Conservation (phyloP, 2,797 vertebrate species). For the Leptoclinus maculatus region DNA sequence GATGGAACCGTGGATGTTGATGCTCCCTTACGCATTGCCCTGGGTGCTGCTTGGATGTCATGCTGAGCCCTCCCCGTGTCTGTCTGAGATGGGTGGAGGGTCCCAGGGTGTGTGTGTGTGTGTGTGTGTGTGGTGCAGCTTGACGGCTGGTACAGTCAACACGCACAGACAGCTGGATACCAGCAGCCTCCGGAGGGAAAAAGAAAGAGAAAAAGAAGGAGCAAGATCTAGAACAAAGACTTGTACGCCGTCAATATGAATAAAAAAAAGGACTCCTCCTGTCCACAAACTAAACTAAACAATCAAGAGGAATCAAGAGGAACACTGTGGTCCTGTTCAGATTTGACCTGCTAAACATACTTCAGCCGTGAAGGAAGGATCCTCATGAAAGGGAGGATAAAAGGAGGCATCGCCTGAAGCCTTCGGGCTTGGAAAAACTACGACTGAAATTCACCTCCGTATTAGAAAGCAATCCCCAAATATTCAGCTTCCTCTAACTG, state of each 20-base stretch:
- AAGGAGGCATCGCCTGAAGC: slow-evolving; percentile 6
- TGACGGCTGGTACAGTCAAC: slow-evolving; percentile 79
- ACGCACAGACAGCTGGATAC: slow-evolving; percentile 76
- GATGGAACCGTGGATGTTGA: slow-evolving; percentile 47
- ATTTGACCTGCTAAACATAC: slow-evolving; percentile 21
- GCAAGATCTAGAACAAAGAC: slow-evolving; percentile 56
- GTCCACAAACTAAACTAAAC: slow-evolving; percentile 20
- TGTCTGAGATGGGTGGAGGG: slow-evolving; percentile 62
- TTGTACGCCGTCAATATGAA: slow-evolving; percentile 31
- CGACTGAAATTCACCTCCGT: not conserved
- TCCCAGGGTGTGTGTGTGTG: slow-evolving; percentile 23
- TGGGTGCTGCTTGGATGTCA: slow-evolving; percentile 73
- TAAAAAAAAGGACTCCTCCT: slow-evolving; percentile 1
- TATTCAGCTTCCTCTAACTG: slow-evolving; percentile 14
- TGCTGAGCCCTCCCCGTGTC: slow-evolving; percentile 63
- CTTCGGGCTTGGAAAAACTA: slow-evolving; percentile 19
- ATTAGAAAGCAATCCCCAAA: slow-evolving; percentile 32
- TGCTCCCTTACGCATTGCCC: slow-evolving; percentile 57
- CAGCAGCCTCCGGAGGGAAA: slow-evolving; percentile 62
- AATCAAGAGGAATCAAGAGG: not conserved
- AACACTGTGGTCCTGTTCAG: slow-evolving; percentile 10
- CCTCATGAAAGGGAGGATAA: slow-evolving; percentile 34
- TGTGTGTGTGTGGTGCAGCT: slow-evolving; percentile 46
- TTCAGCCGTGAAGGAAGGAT: not conserved
- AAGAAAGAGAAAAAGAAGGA: slow-evolving; percentile 19